Base-by-base conservation (phyloP, 1,140 invertebrate species). In the Drosophila tani region DNA sequence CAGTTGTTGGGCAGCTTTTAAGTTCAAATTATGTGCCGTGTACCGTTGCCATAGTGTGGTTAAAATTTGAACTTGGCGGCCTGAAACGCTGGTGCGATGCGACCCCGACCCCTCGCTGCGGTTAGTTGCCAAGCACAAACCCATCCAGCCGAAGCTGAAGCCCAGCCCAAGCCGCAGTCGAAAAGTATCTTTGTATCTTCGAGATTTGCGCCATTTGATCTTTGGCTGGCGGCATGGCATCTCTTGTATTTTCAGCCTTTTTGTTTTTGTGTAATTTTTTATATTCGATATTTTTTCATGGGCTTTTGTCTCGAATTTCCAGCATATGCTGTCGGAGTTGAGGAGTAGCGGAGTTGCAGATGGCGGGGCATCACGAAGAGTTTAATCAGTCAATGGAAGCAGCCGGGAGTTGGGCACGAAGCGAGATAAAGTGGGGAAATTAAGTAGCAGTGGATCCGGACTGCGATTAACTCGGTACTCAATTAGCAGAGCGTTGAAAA, bases 181-280 rank as follows among this genome's bases (percentile, higher is more conserved):
- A 74, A 80, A 78, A 80, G 82, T 78, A 81, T 85, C 82, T 85
- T 76, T 84, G 78, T 85, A 82, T 86, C 82, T 82, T 68, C 49
- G 66, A 84, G 81, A 87, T 84, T 87, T 78, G 77, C 78, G 68
- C 76, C 84, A 87, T 88, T 88, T 87, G 84, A 87, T 87, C 84
- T 87, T 84, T 81, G 74, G 49, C 75, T 82, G 82, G 75, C 79
- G 82, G 82, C 82, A 85, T 70, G 82, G 63, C 75, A 81, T 80
- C 75, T 83, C 86, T 63, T 67, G 49, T 64, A 51, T 63, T 57
- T 46, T 46, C 62, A 29, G 40, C 63, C 12, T 40, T 74, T 70
- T 49, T 49, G 40, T 43, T 19, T 57, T 29, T 49, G 45, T 43
- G 38, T 38, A 79, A 43, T 60, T 77, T 60, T 74, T 75, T 49